These are phyloP conservation scores for Drusus annulatus DNA, from an alignment of 1,140 invertebrate genomes.

Conservation along the genomic window DNA sequence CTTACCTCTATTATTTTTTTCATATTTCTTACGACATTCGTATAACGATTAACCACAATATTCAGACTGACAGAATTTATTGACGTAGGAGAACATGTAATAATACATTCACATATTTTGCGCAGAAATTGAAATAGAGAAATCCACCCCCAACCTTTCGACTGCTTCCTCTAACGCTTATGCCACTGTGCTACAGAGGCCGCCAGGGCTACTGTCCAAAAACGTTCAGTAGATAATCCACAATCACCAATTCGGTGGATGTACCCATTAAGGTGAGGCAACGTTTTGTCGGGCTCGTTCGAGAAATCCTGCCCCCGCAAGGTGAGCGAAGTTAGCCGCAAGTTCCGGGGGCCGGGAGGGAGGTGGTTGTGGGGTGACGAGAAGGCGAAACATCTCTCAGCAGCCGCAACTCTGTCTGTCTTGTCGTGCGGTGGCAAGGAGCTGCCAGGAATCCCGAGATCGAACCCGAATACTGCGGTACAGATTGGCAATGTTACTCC, in stretches of 20 bases:
- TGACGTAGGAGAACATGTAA: no score
- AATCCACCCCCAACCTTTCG: no score
- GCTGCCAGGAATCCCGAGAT: not conserved
- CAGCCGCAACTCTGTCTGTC: slow-evolving; percentile 15
- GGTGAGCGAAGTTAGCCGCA: slow-evolving; percentile 3
- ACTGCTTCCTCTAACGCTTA: no score
- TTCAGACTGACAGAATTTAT: no score
- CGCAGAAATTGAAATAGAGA: no score
- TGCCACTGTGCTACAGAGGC: no score
- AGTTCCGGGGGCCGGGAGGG: not conserved
- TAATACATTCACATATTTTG: no score
- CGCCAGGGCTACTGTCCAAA: no score
- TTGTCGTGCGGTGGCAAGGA: slow-evolving; percentile 8
- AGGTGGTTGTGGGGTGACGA: not conserved
- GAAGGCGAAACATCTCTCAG: not conserved
- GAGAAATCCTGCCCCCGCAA: not conserved
- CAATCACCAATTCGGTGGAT: not conserved
- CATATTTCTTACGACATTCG: no score
- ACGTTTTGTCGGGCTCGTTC: not conserved
- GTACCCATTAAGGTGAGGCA: not conserved
- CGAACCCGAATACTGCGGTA: slow-evolving; percentile 26
- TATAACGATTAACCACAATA: no score
- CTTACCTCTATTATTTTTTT: no score
- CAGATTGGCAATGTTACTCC: not conserved
- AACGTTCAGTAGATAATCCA: no score